These are phyloP conservation scores for Piezodorus guildinii DNA, from an alignment of 1,140 invertebrate genomes.

Conservation along the genomic window DNA sequence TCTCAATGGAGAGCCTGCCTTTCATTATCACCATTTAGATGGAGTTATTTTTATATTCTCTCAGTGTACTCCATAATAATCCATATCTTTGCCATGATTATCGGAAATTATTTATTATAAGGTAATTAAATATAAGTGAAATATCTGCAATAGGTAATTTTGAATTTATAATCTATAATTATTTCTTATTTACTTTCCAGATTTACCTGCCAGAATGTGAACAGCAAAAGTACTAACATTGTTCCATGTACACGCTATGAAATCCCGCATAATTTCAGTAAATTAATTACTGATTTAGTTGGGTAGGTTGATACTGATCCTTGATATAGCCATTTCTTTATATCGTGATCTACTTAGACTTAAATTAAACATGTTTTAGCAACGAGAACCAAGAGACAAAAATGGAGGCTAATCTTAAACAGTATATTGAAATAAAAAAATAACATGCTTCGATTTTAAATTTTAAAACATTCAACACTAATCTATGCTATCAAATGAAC, in stretches of 20 bases:
- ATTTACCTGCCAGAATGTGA: background rate
- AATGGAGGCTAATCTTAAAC: too few relatives aligned
- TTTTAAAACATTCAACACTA: too few relatives aligned
- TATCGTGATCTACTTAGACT: too few relatives aligned
- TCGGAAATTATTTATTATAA: background rate
- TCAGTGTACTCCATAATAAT: slow-evolving; percentile 1
- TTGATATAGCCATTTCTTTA: too few relatives aligned
- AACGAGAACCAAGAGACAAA: too few relatives aligned
- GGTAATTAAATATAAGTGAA: slow-evolving; percentile 5
- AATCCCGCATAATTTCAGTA: background rate
- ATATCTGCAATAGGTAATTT: too few relatives aligned
- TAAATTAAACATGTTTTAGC: too few relatives aligned
- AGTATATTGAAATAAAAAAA: too few relatives aligned
- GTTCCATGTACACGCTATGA: background rate
- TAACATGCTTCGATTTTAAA: too few relatives aligned
- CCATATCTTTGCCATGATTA: background rate
- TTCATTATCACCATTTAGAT: slow-evolving; percentile 2
- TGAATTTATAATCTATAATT: too few relatives aligned
- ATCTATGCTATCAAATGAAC: too few relatives aligned
- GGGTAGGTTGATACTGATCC: too few relatives aligned
- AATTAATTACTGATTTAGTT: background rate
- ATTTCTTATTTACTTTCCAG: background rate
- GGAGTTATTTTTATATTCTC: background rate
- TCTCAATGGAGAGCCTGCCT: background rate
- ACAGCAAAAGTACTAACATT: background rate